Base-by-base conservation (phyloP, 2,888 invertebrate genomes). In the Andricus quercusramuli region DNA sequence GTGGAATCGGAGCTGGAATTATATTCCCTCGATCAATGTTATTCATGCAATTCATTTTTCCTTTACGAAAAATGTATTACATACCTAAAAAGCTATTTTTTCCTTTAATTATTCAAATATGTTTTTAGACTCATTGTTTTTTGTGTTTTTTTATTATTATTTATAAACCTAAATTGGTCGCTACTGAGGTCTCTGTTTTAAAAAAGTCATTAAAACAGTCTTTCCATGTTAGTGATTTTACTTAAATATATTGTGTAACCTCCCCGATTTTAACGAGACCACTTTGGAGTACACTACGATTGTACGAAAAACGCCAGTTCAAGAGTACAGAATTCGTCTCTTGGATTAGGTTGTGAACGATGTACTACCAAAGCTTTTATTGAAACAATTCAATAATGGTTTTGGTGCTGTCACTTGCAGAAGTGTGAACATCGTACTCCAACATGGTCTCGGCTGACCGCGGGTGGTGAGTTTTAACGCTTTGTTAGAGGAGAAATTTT, bases 361-460 rank as follows among this genome's bases (percentile, higher is more conserved):
- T 83, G 86, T 89, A 86, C 86, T 89, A 89, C 90, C 92, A 91
- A 90, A 92, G 89, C 91, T 89, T 90, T 90, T 91, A 93, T 92
- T 92, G 89, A 90, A 90, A 87, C 85, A 88, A 88, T 89, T 90
- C 90, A 90, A 90, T 92, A 90, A 89, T 89, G 80, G 90, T 91
- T 91, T 90, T 92, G 92, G 91, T 91, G 89, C 86, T 87, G 85
- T 85, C 83, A 82, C 79, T 86, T 87, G 82, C 84, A 88, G 84
- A 87, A 87, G 85, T 84, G 86, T 86, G 80, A 84, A 51, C 51
- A 84, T 87, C 89, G 91, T 92, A 90, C 91, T 92, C 91, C 92
- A 92, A 90, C 89, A 83, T 90, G 91, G 90, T 91, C 90, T 90
- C 88, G 88, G 88, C 88, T 83, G 84, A 87, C 84, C 87, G 89